Conservation (phyloP, 2,888 invertebrate genomes). For the Polyommatus iphigenia region DNA sequence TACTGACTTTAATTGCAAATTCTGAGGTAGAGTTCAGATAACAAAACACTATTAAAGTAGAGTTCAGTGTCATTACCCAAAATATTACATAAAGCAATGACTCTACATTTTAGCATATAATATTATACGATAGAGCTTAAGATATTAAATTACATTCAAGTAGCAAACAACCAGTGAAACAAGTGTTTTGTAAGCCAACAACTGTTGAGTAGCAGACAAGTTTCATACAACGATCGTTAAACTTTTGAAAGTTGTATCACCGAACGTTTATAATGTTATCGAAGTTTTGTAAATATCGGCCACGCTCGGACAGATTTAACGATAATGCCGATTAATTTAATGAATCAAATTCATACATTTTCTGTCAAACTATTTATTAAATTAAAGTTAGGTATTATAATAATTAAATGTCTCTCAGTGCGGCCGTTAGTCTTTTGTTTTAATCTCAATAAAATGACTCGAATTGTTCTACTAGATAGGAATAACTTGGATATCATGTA, state of each 20-base stretch:
- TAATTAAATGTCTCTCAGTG: no score
- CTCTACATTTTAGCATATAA: slow-evolving; percentile 11
- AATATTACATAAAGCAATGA: neutral
- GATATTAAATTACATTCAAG: neutral
- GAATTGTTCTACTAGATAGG: no score
- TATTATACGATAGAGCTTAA: neutral
- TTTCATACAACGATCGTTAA: slow-evolving; percentile 35
- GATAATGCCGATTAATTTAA: no score
- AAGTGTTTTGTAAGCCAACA: neutral
- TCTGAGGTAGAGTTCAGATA: neutral
- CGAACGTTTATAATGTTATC: slow-evolving; percentile 33
- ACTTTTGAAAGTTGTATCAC: slow-evolving; percentile 42
- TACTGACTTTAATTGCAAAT: neutral
- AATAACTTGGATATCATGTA: no score
- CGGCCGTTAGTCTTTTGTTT: no score
- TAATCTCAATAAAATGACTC: no score
- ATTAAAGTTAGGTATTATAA: no score
- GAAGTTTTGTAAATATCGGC: neutral
- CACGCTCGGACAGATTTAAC: neutral
- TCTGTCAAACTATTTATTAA: neutral
- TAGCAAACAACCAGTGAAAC: neutral
- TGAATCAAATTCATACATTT: neutral
- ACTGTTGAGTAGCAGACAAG: neutral
- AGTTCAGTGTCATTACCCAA: neutral
- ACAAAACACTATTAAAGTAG: neutral